Evolutionary conservation across 1,140 invertebrate species (phyloP), one percentile per base, ranked within the genome.

Genomic region (Dendroctonus ponderosae): DNA sequence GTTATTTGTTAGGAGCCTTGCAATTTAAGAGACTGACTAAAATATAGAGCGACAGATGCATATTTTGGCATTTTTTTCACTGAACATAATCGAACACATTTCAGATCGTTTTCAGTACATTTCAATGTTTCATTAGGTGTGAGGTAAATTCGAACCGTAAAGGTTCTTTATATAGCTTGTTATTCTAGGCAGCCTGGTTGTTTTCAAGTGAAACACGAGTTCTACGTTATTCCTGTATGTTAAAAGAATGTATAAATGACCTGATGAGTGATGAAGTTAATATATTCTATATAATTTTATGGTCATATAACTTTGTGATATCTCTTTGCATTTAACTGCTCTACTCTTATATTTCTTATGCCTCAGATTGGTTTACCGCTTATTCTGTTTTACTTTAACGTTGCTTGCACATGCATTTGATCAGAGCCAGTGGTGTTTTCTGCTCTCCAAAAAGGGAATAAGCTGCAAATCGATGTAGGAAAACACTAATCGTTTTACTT

Each of bases 241-340:
- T 69, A 54, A 67, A 70, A 42, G 12, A 65, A 71, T 74, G 68
- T 72, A 70, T 73, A 74, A 71, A 71, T 65, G 51, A 69, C 69
- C 69, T 72, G 67, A 72, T 73, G 67, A 71, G 62, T 72, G 64
- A 68, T 71, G 65, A 70, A 69, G 48, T 69, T 71, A 60, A 67
- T 69, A 65, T 59, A 65, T 67, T 69, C 53, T 67, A 63, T 72
- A 67, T 61, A 61, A 69, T 61, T 66, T 68, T 65, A 57, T 65
- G 46, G 52, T 65, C 52, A 44, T 65, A 72, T 70, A 75, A 71
- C 67, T 72, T 72, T 72, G 73, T 75, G 73, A 73, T 73, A 72
- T 72, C 70, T 67, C 62, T 68, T 9, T 70, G 66, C 60, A 68
- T 68, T 70, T 63, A 69, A 26, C 64, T 62, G 9, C 37, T 14